Evolutionary conservation across 2,888 invertebrate species (phyloP), one percentile per base, ranked within the genome.

Genomic region (Acanthosepion esculentum): DNA sequence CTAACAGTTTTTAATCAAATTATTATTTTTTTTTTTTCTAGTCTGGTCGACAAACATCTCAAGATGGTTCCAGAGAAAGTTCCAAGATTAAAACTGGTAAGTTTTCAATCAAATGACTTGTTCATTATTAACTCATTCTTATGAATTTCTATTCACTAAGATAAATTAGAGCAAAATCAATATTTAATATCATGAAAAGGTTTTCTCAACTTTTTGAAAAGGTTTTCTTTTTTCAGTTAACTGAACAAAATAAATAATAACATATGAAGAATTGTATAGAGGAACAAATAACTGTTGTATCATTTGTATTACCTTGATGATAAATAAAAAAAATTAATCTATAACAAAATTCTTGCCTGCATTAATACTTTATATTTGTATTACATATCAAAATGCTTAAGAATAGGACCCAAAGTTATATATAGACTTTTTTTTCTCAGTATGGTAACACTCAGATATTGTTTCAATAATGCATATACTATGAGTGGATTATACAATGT

Each of bases 11-110:
- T 55, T 55, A 55, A 12, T 15, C 15, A 33, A n/a, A 12, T 78
- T n/a, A 18, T 8, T n/a, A 1, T n/a, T 7, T n/a, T 33, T n/a
- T 53, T 26, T 93, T 53, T 48, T 48, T 93, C 18, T 93, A 93
- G 93, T 50, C 93, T n/a, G 53, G 50, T n/a, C 93, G 93, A 50
- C 93, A 93, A 48, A n/a, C 93, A 18, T 93, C 93, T 93, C 93
- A 93, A 93, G 93, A 93, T 48, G 23, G 50, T 53, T 50, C 93
- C n/a, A 93, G 93, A 33, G 93, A 93, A 48, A 12, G 12, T 48
- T 48, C 93, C 15, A 93, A 93, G 48, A 93, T 93, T 41, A 78
- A 94, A 48, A 29, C 91, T 64, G 26, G 59, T 94, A 94, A 94
- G 48, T 94, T 94, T 48, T 78, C n/a, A 78, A 33, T 18, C 10